phyloP scores from a whole-genome alignment of 2,797 vertebrate genomes.

The Sternotherus odoratus region DNA sequence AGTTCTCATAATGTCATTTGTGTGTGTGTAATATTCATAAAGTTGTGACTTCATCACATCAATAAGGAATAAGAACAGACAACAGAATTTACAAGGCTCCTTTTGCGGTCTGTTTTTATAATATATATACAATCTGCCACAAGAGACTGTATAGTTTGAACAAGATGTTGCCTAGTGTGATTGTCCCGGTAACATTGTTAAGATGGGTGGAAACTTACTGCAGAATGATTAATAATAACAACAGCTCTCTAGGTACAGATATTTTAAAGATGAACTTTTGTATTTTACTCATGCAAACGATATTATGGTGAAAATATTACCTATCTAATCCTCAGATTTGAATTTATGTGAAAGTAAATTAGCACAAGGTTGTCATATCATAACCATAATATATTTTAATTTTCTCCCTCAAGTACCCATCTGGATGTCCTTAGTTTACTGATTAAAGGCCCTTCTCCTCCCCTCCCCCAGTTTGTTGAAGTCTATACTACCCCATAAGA shows the following conservation, averaged over 20 bases:
- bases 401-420: background rate
- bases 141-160: background rate
- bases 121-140: background rate
- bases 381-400: background rate
- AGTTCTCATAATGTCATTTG: background rate
- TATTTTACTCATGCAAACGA: background rate
- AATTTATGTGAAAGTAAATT: background rate
- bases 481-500: background rate
- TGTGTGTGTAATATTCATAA: background rate
- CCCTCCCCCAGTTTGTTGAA: background rate
- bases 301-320: background rate
- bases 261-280: background rate
- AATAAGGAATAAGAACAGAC: background rate
- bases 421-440: background rate
- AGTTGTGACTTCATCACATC: background rate
- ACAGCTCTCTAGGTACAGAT: conserved; percentile 1
- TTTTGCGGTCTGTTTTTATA: background rate
- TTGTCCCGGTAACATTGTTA: background rate
- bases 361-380: background rate
- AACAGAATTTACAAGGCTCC: background rate
- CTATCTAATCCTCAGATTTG: background rate
- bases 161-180: background rate
- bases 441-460: background rate
- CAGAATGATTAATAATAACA: conserved; percentile 18
- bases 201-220: background rate